These are phyloP conservation scores for Alethe castanea DNA, from an alignment of 2,113 vertebrate species.

Conservation along the genomic window DNA sequence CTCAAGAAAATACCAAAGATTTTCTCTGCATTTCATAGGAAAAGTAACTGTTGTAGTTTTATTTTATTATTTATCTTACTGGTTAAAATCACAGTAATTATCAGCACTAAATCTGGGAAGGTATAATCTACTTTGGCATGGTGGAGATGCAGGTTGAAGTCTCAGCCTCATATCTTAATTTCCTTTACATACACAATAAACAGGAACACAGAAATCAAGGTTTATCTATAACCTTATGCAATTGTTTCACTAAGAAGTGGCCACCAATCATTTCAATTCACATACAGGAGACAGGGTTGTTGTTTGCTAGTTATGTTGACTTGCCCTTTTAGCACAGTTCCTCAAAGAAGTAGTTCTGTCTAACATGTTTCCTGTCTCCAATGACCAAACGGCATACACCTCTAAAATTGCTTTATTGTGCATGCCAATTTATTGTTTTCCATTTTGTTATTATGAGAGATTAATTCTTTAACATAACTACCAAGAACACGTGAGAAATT, in stretches of 20 bases:
- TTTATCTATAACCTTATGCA: not conserved
- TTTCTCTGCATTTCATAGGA: not conserved
- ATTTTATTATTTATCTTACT: not conserved
- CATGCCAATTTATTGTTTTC: not conserved
- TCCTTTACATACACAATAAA: not conserved
- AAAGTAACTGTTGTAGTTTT: not conserved
- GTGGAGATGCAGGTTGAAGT: not conserved
- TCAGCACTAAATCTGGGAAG: not conserved
- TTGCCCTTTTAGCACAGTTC: not conserved
- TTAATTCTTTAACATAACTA: not conserved
- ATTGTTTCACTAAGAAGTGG: not conserved
- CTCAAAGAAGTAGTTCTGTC: not conserved
- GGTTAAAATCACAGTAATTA: not conserved
- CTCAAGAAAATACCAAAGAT: not conserved
- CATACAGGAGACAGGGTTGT: not conserved
- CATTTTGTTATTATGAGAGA: not conserved
- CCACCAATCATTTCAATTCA: not conserved
- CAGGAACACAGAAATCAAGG: not conserved
- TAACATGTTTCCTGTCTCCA: not conserved
- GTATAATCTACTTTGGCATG: rapidly evolving
- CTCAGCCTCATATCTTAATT: not conserved
- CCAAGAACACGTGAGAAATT: not conserved
- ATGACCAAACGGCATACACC: not conserved
- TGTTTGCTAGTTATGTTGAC: not conserved
- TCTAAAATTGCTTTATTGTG: not conserved